Percentiles rank a stretch among this genome's conserved stretches.
phyloP scores from a whole-genome alignment of 2,797 vertebrate species.

The Streptopelia turtur region DNA sequence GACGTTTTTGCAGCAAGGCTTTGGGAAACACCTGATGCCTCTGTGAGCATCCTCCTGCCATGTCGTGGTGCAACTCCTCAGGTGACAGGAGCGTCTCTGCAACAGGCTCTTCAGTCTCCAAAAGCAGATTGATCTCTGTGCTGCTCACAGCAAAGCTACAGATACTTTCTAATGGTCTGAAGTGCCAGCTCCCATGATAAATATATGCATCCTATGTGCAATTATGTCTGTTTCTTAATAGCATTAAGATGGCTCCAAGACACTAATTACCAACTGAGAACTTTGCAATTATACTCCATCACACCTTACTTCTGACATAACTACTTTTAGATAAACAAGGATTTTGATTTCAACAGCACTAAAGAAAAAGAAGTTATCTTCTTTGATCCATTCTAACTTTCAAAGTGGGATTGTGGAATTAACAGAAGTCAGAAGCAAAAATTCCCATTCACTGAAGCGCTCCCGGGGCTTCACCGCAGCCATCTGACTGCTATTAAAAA shows the following conservation, averaged over 20 bases:
- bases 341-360: background rate
- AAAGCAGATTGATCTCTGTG: conserved; percentile 34
- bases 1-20: background rate
- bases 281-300: conserved; percentile 20
- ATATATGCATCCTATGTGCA: background rate
- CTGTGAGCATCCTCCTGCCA: background rate
- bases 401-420: background rate
- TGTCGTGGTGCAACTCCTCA: background rate
- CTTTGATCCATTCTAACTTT: background rate
- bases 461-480: background rate
- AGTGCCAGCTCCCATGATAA: conserved; percentile 22
- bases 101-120: conserved; percentile 10
- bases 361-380: background rate
- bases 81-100: background rate
- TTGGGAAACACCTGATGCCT: background rate
- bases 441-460: background rate
- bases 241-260: conserved; percentile 2
- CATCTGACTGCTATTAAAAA: background rate
- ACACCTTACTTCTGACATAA: background rate
- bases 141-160: background rate
- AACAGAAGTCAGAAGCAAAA: background rate
- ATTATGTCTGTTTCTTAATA: conserved; percentile 31
- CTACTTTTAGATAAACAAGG: conserved; percentile 8
- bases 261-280: conserved; percentile 31
- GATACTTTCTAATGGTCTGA: background rate